A percentile compares a stretch with the other conserved stretches of the same genome.
Conservation (phyloP, 2,113 vertebrate genomes). For the Ceyx margarethae region DNA sequence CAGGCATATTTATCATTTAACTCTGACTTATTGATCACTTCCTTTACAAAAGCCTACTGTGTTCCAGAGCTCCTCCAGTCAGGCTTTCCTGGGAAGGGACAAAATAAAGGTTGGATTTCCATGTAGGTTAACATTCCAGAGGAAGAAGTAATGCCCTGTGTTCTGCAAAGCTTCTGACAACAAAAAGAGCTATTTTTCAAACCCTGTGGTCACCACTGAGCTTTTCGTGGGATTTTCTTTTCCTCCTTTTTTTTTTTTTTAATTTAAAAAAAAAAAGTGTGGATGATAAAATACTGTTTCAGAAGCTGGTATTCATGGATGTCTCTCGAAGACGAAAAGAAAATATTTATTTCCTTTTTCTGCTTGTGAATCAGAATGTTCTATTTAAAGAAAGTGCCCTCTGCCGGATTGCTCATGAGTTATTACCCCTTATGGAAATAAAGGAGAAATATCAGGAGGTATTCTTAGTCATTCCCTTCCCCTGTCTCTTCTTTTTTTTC, state of each 20-base stretch:
- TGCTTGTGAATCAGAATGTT: constrained; percentile 81
- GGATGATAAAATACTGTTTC: constrained; percentile 67
- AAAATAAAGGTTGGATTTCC: background rate
- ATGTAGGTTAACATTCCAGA: background rate
- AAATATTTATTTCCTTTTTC: constrained; percentile 86
- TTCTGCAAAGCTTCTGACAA: background rate
- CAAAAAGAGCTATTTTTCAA: background rate
- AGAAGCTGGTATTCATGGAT: constrained; percentile 74
- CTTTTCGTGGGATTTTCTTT: background rate
- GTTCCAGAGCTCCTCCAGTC: background rate
- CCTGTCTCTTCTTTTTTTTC: constrained; percentile 66
- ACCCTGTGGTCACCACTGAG: background rate
- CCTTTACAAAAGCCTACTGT: background rate
- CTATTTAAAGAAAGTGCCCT: constrained; percentile 84
- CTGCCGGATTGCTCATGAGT: constrained; percentile 74
- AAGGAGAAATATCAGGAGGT: constrained; percentile 72
- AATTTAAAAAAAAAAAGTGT: background rate
- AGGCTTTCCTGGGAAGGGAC: background rate
- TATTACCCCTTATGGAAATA: constrained; percentile 86
- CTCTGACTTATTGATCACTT: background rate
- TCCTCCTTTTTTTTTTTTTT: background rate
- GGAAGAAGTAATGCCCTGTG: background rate
- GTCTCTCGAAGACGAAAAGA: constrained; percentile 77
- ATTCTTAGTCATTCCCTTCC: constrained; percentile 80
- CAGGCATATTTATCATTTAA: background rate